Evolutionary conservation across 1,140 invertebrate genomes (phyloP).

Genomic region (Calephelis nemesis): DNA sequence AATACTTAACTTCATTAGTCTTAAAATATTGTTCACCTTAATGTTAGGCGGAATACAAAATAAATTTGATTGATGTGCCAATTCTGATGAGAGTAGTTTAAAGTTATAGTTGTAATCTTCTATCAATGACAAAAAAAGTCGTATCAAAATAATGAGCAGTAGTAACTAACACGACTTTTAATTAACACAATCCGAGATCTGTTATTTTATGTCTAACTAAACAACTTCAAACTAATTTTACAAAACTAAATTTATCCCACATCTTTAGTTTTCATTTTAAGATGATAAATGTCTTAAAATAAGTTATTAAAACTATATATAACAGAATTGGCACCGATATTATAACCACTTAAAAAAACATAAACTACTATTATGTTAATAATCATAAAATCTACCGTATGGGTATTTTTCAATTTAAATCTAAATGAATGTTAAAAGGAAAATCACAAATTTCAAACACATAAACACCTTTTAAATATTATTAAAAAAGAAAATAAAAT

Average conservation of each 20-base stretch:
- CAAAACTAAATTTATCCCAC: no score
- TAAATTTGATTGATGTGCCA: conserved; percentile 4
- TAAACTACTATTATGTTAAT: background rate
- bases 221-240: no score
- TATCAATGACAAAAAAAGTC: no score
- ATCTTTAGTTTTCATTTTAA: no score
- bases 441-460: conserved; percentile 11
- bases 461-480: background rate
- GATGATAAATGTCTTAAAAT: no score
- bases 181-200: no score
- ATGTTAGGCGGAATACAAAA: conserved; percentile 56
- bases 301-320: no score
- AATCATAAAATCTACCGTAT: background rate
- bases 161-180: background rate
- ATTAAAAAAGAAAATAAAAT: no score
- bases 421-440: conserved; percentile 1
- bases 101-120: no score
- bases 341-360: background rate
- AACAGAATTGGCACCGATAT: no score
- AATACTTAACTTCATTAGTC: conserved; percentile 10
- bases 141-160: background rate
- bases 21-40: conserved; percentile 51
- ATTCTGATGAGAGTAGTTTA: no score
- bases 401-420: conserved; percentile 4
- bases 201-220: no score